phyloP scores from a whole-genome alignment of 2,113 vertebrate species.

The Chionomys nivalis region DNA sequence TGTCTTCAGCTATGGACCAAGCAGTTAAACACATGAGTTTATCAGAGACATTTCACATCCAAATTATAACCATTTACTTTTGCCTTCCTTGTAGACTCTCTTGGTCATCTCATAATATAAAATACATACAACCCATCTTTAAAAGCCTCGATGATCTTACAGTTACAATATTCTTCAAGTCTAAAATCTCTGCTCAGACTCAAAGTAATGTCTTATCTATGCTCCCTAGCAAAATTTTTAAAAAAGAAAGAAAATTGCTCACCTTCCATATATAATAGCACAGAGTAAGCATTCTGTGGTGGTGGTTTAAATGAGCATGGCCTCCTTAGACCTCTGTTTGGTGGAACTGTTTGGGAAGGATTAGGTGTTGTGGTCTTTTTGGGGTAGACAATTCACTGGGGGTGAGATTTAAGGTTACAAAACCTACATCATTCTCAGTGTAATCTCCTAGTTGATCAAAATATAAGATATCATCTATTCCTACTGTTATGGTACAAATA shows the following conservation, averaged over 20 bases:
- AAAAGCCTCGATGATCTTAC: neutral
- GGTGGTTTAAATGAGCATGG: neutral
- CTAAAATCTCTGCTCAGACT: neutral
- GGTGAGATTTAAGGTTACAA: neutral
- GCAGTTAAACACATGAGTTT: neutral
- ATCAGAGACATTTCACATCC: too few species aligned
- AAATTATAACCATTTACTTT: too few species aligned
- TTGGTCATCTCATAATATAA: neutral
- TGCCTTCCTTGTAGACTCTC: too few species aligned
- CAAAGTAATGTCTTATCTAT: neutral
- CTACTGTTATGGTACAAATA: neutral
- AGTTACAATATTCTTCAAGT: neutral
- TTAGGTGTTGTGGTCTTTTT: neutral
- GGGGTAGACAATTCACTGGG: neutral
- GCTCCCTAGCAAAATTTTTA: neutral
- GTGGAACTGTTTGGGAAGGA: neutral
- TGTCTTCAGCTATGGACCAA: neutral
- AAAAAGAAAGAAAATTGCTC: neutral
- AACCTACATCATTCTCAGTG: neutral
- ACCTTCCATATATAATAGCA: neutral
- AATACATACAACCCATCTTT: neutral
- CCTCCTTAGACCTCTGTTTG: neutral
- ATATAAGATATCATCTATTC: neutral
- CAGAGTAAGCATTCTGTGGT: neutral
- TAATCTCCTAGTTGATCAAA: neutral